Evolutionary conservation across 2,888 invertebrate genomes (phyloP).

Genomic region (Meteorus cinctellus): DNA sequence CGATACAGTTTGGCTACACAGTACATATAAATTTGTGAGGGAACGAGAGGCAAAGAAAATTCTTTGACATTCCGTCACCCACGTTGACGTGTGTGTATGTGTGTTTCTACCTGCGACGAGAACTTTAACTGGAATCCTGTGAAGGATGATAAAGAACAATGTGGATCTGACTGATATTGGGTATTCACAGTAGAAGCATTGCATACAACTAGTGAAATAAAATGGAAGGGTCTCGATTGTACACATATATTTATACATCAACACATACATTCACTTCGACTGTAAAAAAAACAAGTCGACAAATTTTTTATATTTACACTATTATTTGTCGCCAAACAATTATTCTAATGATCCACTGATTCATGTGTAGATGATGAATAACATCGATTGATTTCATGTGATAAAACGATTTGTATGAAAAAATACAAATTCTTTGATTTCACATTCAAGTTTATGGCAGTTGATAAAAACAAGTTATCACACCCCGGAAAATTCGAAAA

Average conservation of each 20-base stretch:
- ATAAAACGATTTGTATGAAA: too few species aligned
- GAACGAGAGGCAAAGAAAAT: neutral
- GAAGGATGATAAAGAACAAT: constrained; percentile 11
- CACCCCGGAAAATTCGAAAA: too few species aligned
- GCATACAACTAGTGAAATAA: neutral
- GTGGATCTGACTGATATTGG: neutral
- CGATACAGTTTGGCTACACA: neutral
- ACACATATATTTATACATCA: neutral
- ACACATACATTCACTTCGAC: too few species aligned
- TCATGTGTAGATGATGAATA: too few species aligned
- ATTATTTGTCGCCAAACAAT: too few species aligned
- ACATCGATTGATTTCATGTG: too few species aligned
- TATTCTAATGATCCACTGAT: too few species aligned
- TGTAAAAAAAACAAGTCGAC: too few species aligned
- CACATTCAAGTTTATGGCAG: too few species aligned
- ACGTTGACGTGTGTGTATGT: neutral
- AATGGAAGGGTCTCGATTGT: neutral
- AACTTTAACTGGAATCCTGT: neutral
- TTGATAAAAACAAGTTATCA: too few species aligned
- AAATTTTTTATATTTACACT: too few species aligned
- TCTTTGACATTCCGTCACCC: neutral
- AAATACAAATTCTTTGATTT: too few species aligned
- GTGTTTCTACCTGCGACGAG: constrained; percentile 8
- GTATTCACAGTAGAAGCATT: constrained; percentile 7
- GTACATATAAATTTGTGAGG: neutral